phyloP scores from a whole-genome alignment of 2,888 invertebrate species.

The Lycia hirtaria region DNA sequence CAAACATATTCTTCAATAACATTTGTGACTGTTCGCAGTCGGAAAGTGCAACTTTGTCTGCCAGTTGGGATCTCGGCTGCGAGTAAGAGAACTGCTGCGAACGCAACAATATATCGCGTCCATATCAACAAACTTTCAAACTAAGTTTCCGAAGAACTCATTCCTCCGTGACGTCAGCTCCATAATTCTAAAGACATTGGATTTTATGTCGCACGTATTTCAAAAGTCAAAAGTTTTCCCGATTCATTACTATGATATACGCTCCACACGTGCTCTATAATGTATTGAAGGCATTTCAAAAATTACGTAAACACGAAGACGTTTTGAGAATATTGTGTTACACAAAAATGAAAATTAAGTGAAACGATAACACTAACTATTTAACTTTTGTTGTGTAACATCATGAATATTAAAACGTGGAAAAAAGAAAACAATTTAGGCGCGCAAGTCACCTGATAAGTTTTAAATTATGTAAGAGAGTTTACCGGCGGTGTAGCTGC shows the following conservation, averaged over 20 bases:
- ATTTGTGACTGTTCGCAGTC: constrained; percentile 65
- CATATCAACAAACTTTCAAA: constrained; percentile 69
- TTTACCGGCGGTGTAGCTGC: constrained; percentile 29
- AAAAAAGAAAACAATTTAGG: constrained; percentile 37
- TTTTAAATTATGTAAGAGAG: constrained; percentile 31
- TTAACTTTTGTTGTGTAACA: constrained; percentile 41
- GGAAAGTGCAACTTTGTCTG: constrained; percentile 74
- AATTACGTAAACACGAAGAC: constrained; percentile 38
- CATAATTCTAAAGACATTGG: constrained; percentile 58
- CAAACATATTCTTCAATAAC: constrained; percentile 60
- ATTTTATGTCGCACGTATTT: constrained; percentile 47
- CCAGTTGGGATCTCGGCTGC: constrained; percentile 53
- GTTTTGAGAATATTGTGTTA: constrained; percentile 39
- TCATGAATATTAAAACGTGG: constrained; percentile 42
- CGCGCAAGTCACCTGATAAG: constrained; percentile 39
- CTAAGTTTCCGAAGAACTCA: constrained; percentile 61
- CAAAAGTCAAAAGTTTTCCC: constrained; percentile 35
- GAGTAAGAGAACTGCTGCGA: constrained; percentile 64
- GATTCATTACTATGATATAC: constrained; percentile 26
- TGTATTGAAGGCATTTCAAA: constrained; percentile 30
- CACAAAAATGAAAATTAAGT: constrained; percentile 42
- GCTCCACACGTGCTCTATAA: constrained; percentile 18
- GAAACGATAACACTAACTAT: constrained; percentile 44
- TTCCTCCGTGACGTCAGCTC: constrained; percentile 63
- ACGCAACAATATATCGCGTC: constrained; percentile 65